Evolutionary conservation across 2,888 invertebrate species (phyloP).

Genomic region (Punctoribates punctum): DNA sequence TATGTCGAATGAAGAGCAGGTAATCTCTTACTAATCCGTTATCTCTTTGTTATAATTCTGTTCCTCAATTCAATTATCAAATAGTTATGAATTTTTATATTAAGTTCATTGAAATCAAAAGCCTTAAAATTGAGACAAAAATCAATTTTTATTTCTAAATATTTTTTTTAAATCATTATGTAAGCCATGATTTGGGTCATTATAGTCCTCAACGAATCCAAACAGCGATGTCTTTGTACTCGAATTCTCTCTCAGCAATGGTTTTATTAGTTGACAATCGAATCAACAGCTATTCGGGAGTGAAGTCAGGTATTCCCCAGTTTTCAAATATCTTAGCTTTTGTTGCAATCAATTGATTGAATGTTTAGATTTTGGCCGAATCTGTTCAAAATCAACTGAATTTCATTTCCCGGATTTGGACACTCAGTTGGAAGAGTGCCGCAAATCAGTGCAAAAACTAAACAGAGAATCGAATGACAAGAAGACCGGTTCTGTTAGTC

Average conservation of each 20-base stretch:
- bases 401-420: constrained; percentile 88
- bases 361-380: constrained; percentile 62
- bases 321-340: constrained; percentile 42
- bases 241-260: constrained; percentile 78
- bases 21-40: background rate
- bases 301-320: constrained; percentile 59
- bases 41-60: background rate
- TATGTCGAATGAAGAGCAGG: constrained; percentile 59
- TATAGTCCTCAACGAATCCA: constrained; percentile 71
- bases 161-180: too few species aligned
- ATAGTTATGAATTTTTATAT: too few species aligned
- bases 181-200: constrained; percentile 23
- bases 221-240: constrained; percentile 89
- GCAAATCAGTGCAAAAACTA: background rate
- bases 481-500: constrained; percentile 46
- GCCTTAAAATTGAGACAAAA: too few species aligned
- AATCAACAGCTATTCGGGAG: constrained; percentile 63
- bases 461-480: constrained; percentile 47
- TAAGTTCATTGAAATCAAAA: too few species aligned
- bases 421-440: constrained; percentile 67
- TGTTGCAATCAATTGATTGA: constrained; percentile 38
- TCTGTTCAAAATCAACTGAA: constrained; percentile 79
- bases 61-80: too few species aligned
- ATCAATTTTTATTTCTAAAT: background rate
- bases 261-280: constrained; percentile 73